These are phyloP conservation scores for Arnoldichthys spilopterus DNA, from an alignment of 2,797 vertebrate species.

Conservation along the genomic window DNA sequence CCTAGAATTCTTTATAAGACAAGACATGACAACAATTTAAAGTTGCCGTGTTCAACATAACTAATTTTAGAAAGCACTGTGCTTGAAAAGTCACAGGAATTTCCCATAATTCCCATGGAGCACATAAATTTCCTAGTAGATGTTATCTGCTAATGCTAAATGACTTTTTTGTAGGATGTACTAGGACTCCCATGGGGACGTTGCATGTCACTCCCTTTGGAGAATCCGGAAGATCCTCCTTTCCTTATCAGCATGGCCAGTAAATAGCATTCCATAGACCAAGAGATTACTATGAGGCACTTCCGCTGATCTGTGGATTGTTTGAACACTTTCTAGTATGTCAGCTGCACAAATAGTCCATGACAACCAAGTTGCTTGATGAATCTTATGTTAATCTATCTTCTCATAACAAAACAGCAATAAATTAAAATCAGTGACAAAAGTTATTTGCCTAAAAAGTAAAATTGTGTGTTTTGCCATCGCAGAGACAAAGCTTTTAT, in stretches of 20 bases:
- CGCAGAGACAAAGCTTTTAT: slow-evolving; percentile 2
- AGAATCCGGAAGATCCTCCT: slow-evolving; percentile 58
- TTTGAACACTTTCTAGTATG: background rate
- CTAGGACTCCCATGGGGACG: slow-evolving; percentile 60
- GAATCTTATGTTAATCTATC: no score
- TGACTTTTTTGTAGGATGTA: slow-evolving; percentile 61
- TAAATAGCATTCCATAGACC: slow-evolving; percentile 74
- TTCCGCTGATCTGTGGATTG: slow-evolving; percentile 23
- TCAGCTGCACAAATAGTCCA: background rate
- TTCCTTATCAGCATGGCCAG: slow-evolving; percentile 68
- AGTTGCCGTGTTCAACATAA: background rate
- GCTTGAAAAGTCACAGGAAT: background rate
- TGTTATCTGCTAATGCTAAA: slow-evolving; percentile 62
- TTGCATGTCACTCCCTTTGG: slow-evolving; percentile 58
- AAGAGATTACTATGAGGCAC: slow-evolving; percentile 54
- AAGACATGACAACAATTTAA: slow-evolving; percentile 2
- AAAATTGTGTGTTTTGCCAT: background rate
- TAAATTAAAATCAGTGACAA: background rate
- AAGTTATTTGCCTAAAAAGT: background rate
- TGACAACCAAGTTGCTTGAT: background rate
- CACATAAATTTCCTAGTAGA: slow-evolving; percentile 43
- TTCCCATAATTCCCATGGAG: slow-evolving; percentile 47
- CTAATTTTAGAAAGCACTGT: background rate
- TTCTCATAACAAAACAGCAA: background rate
- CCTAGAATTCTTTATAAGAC: background rate